These are phyloP conservation scores for Solea senegalensis DNA, from an alignment of 2,113 vertebrate species.

Conservation along the genomic window DNA sequence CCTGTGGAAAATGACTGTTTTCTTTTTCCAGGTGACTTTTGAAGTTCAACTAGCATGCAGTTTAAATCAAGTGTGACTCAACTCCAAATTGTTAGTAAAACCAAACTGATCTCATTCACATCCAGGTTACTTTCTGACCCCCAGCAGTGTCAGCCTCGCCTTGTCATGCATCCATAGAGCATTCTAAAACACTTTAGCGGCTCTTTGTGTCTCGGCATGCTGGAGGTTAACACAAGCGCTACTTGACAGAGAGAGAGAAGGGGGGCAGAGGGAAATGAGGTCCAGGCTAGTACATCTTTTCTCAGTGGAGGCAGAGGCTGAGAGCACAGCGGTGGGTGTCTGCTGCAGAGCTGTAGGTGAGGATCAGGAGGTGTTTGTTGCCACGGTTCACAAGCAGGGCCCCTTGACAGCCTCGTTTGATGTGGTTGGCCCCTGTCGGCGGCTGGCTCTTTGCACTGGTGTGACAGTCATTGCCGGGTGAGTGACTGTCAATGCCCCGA, in stretches of 20 bases:
- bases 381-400: conserved; percentile 78
- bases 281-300: conserved; percentile 78
- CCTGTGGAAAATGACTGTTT: conserved; percentile 12
- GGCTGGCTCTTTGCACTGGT: conserved; percentile 80
- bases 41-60: conserved; percentile 48
- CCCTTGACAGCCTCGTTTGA: conserved; percentile 79
- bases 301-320: conserved; percentile 71
- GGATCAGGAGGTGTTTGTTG: conserved; percentile 82
- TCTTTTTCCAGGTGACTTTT: conserved; percentile 25
- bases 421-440: conserved; percentile 81
- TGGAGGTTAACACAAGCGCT: conserved; percentile 78
- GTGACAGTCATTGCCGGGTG: conserved; percentile 86
- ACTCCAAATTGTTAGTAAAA: conserved; percentile 55
- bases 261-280: conserved; percentile 67
- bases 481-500: conserved; percentile 82
- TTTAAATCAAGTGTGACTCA: conserved; percentile 62
- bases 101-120: conserved; percentile 69
- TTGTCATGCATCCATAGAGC: conserved; percentile 75
- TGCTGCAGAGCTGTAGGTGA: conserved; percentile 79
- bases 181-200: conserved; percentile 76
- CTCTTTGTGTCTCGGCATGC: conserved; percentile 72
- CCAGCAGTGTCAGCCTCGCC: conserved; percentile 59
- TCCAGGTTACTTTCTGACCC: conserved; percentile 71
- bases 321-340: conserved; percentile 75
- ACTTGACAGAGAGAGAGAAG: conserved; percentile 61